These are phyloP conservation scores for Peromyscus maniculatus DNA, from an alignment of 2,113 vertebrate species.

Conservation along the genomic window DNA sequence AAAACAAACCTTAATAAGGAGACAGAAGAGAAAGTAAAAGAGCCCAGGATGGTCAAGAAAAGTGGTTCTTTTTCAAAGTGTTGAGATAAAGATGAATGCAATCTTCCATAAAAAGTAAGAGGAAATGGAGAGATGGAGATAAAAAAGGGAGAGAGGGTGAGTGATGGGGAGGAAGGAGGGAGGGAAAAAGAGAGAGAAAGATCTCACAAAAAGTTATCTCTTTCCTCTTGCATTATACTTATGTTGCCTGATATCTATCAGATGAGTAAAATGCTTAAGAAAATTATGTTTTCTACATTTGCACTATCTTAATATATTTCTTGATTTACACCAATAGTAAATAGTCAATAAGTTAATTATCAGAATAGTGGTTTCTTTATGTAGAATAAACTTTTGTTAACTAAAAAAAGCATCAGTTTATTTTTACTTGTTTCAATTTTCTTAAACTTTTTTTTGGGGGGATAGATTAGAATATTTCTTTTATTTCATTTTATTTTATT, in stretches of 20 bases:
- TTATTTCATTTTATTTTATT: too few relatives aligned
- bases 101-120: not conserved
- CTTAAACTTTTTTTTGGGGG: not conserved
- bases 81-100: not conserved
- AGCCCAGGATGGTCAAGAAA: not conserved
- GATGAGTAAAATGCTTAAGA: not conserved
- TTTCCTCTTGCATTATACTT: not conserved
- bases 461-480: too few relatives aligned
- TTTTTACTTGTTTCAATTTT: not conserved
- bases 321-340: not conserved
- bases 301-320: not conserved
- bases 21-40: not conserved
- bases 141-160: not conserved
- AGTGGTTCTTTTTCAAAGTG: not conserved
- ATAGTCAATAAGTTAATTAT: not conserved
- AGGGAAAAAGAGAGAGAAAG: not conserved
- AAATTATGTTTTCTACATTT: not conserved
- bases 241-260: not conserved
- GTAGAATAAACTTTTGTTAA: not conserved
- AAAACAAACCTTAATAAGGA: not conserved
- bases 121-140: not conserved
- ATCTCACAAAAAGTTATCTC: not conserved
- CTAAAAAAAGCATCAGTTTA: not conserved
- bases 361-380: not conserved
- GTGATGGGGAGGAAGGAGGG: not conserved